phyloP scores from a whole-genome alignment of 2,888 invertebrate species.

The Drosophila melanosoma region DNA sequence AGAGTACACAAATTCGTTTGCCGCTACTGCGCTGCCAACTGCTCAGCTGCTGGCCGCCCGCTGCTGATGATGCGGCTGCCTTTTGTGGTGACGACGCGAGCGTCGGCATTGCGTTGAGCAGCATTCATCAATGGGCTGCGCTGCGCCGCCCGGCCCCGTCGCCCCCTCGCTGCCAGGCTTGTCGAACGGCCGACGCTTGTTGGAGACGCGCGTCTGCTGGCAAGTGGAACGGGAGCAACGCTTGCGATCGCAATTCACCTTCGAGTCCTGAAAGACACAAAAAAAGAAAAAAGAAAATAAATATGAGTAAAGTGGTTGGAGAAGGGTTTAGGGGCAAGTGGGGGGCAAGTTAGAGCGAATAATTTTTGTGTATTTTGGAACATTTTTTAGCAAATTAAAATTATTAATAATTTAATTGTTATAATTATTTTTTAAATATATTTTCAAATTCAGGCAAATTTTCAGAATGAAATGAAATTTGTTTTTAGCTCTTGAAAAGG shows the following conservation, averaged over 20 bases:
- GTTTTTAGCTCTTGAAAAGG: neutral
- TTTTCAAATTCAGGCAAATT: neutral
- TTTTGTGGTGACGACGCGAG: constrained; percentile 83
- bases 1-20: constrained; percentile 16
- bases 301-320: constrained; percentile 1
- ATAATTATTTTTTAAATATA: neutral
- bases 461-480: neutral
- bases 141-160: neutral
- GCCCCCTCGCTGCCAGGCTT: constrained; percentile 86
- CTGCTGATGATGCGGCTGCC: constrained; percentile 76
- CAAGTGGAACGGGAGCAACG: constrained; percentile 85
- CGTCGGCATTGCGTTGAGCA: constrained; percentile 84
- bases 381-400: neutral
- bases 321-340: neutral
- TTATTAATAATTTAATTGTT: neutral
- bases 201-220: constrained; percentile 78
- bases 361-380: too few species aligned
- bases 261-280: constrained; percentile 88
- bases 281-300: neutral
- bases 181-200: constrained; percentile 86
- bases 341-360: too few species aligned
- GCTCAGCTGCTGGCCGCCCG: constrained; percentile 61
- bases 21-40: constrained; percentile 39
- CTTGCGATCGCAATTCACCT: constrained; percentile 91
- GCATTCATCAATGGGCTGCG: constrained; percentile 85